Percentiles rank a stretch among this genome's conserved stretches.
Evolutionary conservation across 1,140 invertebrate species (phyloP).

Genomic region (Triops cancriformis): DNA sequence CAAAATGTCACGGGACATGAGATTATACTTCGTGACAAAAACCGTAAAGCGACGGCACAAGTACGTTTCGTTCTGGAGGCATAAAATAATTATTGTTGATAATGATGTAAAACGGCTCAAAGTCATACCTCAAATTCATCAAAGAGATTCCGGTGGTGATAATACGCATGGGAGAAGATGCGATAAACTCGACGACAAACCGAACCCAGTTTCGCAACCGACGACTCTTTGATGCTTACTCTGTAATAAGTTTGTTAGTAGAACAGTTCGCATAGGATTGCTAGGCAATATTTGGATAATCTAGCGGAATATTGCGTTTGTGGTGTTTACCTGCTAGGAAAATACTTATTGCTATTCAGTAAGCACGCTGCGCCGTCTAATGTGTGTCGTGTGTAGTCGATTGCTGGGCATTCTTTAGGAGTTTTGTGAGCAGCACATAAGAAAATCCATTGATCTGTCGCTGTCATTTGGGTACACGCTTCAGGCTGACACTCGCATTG

Average conservation of each 20-base stretch:
- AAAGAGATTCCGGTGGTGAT: constrained; percentile 93
- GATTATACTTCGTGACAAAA: constrained; percentile 96
- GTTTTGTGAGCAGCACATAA: constrained; percentile 99
- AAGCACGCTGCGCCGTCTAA: constrained; percentile 96
- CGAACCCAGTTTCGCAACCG: constrained; percentile 94
- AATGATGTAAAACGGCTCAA: neutral
- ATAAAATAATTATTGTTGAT: neutral
- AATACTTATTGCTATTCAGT: constrained; percentile 99
- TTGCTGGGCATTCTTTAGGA: constrained; percentile 98
- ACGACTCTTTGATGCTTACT: constrained; percentile 97
- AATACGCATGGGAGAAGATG: constrained; percentile 99
- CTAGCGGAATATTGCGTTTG: no score
- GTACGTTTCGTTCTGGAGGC: constrained; percentile 70
- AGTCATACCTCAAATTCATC: constrained; percentile 83
- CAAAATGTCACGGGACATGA: constrained; percentile 97
- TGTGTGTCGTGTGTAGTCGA: constrained; percentile 99
- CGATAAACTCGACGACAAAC: constrained; percentile 96
- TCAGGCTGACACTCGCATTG: constrained; percentile 93
- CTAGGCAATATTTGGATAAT: no score
- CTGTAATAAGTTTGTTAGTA: constrained; percentile 46
- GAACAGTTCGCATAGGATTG: neutral
- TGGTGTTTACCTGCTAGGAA: constrained; percentile 82
- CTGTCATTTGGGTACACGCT: constrained; percentile 98
- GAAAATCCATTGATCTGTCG: constrained; percentile 99
- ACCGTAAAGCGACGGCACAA: constrained; percentile 93